phyloP scores from a whole-genome alignment of 2,888 invertebrate genomes.

The Agrochola circellaris region DNA sequence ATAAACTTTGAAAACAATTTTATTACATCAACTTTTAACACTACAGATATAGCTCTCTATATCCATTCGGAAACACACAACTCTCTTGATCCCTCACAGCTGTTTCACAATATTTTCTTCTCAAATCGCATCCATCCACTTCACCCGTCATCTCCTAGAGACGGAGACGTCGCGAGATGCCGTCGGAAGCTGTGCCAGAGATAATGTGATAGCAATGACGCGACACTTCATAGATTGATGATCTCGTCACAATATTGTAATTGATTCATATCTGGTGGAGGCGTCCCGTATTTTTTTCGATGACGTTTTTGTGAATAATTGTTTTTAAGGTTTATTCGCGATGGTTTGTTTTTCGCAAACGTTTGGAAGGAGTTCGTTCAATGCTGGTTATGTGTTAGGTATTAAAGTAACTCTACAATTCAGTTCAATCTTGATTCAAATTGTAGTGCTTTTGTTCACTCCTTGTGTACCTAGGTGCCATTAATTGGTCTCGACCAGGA shows the following conservation, averaged over 20 bases:
- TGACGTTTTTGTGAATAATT: constrained; percentile 60
- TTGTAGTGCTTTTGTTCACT: not conserved
- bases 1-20: not conserved
- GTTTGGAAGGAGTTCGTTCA: not conserved
- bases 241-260: constrained; percentile 62
- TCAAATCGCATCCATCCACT: constrained; percentile 45
- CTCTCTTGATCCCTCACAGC: constrained; percentile 16
- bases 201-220: constrained; percentile 81
- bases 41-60: too few species aligned
- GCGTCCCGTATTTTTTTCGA: constrained; percentile 65
- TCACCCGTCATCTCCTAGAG: constrained; percentile 53
- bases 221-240: constrained; percentile 80
- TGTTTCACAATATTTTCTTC: constrained; percentile 48
- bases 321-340: constrained; percentile 42
- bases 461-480: not conserved
- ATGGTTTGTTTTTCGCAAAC: constrained; percentile 7
- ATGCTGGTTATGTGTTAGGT: not conserved
- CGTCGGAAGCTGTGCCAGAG: constrained; percentile 76
- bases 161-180: constrained; percentile 53
- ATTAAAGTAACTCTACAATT: not conserved
- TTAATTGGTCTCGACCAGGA: not conserved
- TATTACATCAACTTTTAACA: not conserved
- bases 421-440: not conserved
- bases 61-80: not conserved
- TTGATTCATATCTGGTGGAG: constrained; percentile 75